Evolutionary conservation across 1,140 invertebrate genomes (phyloP), one percentile per base, ranked within the genome.

Genomic region (Aricia agestis): DNA sequence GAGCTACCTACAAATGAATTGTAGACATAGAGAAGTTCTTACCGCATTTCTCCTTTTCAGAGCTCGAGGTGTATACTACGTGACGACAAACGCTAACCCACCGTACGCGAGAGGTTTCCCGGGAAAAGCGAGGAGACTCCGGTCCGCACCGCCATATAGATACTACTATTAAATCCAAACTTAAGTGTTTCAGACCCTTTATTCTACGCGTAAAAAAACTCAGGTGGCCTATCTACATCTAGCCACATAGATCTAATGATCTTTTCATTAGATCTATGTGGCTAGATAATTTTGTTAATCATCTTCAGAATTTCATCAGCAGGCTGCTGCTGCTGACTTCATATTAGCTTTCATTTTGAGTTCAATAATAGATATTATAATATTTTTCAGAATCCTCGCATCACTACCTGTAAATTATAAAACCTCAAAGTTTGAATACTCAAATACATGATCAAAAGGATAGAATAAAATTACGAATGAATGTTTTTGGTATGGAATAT

Each of bases 101-200:
- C 96, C 96, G 7, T 97, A 95, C 92, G 96, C 96, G 32, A 93
- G 95, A 89, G 96, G 96, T n/a, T 95, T 95, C 83, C 96, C 95
- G 58, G 94, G 92, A 78, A 94, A 94, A 92, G 92, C 84, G 61
- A 88, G 89, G 70, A 86, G 83, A 13, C 70, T 91, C 7, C 75
- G 89, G 72, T 87, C 85, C 0, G 71, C 84, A 10, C 74, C 77
- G 57, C 81, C 87, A 10, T 88, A 84, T 73, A 89, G 83, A 86
- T 69, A 61, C 36, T 41, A 69, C 18, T 58, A 31, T 11, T 31
- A 42, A 66, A 66, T 17, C 0, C 32, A 7, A 31, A 18, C n/a
- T 17, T 67, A 36, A 15, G 25, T 1, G 0, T 25, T 25, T 25
- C 3, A 25, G 25, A 25, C 0, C 25, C 25, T 25, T 25, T 0